Conservation (phyloP, 2,888 invertebrate species). For the Leuctra nigra region DNA sequence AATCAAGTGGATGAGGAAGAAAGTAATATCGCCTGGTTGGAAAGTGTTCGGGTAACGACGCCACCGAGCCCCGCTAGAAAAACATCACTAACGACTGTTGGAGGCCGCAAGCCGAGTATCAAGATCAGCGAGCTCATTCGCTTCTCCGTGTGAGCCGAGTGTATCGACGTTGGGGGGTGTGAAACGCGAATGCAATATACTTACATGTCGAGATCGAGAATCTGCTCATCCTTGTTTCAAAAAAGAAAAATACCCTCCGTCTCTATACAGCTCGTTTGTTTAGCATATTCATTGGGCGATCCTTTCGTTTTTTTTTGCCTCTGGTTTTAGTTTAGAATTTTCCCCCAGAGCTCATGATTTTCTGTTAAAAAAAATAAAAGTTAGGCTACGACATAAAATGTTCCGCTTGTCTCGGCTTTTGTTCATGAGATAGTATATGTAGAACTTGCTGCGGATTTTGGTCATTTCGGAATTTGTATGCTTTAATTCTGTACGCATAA, state of each 20-base stretch:
- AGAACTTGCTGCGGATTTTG: conserved; percentile 1
- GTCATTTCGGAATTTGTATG: conserved; percentile 1
- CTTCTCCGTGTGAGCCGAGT: too few relatives aligned
- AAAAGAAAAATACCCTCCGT: too few relatives aligned
- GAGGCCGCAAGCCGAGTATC: too few relatives aligned
- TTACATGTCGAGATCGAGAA: background rate
- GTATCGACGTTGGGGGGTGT: background rate
- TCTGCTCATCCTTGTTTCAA: conserved; percentile 3
- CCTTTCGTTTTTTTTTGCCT: background rate
- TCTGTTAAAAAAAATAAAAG: background rate
- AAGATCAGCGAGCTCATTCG: conserved; percentile 8
- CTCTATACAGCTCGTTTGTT: conserved; percentile 4
- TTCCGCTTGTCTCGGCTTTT: conserved; percentile 8
- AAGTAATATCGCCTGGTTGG: too few relatives aligned
- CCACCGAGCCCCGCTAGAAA: too few relatives aligned
- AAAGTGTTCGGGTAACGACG: too few relatives aligned
- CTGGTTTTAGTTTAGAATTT: background rate
- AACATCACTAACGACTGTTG: too few relatives aligned
- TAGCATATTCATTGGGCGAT: conserved; percentile 11
- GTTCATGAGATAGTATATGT: background rate
- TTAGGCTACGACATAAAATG: conserved; percentile 7
- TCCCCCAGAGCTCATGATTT: conserved; percentile 4
- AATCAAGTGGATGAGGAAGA: too few relatives aligned
- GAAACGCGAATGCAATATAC: conserved; percentile 11
- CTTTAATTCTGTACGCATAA: background rate